Conservation (phyloP, 2,888 invertebrate genomes). For the Dusona sp. region DNA sequence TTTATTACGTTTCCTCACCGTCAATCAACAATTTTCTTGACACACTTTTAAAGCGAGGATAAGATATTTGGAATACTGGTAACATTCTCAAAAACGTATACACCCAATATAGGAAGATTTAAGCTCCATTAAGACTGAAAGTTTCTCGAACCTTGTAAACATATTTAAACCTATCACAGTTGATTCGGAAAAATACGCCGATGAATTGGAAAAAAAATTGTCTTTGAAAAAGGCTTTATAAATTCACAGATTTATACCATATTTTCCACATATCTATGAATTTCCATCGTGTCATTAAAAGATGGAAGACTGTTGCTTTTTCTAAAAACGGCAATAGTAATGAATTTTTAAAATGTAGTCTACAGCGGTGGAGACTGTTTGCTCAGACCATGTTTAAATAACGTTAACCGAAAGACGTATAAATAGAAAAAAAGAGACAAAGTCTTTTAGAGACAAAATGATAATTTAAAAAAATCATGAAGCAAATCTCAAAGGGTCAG, state of each 20-base stretch:
- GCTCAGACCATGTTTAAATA: background rate
- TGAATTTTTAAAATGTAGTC: background rate
- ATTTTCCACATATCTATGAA: background rate
- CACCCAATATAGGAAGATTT: background rate
- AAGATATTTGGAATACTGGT: background rate
- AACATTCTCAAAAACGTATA: background rate
- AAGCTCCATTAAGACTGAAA: background rate
- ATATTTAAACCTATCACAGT: background rate
- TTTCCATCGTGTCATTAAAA: background rate
- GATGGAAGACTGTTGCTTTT: background rate
- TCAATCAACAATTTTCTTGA: background rate
- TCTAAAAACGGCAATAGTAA: background rate
- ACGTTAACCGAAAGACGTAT: background rate
- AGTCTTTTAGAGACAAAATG: slow-evolving; percentile 11
- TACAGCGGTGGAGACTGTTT: background rate
- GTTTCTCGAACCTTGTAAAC: background rate
- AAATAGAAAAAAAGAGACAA: slow-evolving; percentile 1
- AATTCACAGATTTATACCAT: background rate
- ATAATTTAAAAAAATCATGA: slow-evolving; percentile 12
- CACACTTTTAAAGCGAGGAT: background rate
- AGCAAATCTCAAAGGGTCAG: background rate
- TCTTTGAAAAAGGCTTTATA: too few relatives aligned
- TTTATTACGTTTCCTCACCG: background rate
- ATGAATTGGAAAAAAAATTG: background rate
- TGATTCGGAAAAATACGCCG: background rate